phyloP scores from a whole-genome alignment of 2,113 vertebrate genomes.

The Etia nguti region DNA sequence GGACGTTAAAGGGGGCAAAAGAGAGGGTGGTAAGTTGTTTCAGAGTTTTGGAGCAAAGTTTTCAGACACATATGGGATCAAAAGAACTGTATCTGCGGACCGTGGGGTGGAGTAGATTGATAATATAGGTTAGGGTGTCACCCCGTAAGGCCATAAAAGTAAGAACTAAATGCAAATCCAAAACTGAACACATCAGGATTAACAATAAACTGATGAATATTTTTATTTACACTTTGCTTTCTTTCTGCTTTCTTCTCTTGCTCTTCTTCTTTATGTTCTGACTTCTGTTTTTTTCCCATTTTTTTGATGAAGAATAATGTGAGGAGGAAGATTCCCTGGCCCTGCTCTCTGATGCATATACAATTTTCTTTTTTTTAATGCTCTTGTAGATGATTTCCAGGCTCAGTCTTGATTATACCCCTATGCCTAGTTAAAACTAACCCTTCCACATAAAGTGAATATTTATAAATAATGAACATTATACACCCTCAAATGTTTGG shows the following conservation, averaged over 20 bases:
- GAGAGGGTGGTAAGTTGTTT: neutral
- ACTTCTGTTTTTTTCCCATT: neutral
- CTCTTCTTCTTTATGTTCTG: neutral
- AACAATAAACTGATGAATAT: neutral
- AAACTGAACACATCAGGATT: neutral
- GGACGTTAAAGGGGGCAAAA: neutral
- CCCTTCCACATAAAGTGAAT: neutral
- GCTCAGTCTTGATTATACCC: fast-evolving
- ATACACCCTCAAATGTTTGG: neutral
- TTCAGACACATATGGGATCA: neutral
- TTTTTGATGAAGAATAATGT: neutral
- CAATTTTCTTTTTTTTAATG: neutral
- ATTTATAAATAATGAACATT: neutral
- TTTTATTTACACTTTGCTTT: neutral
- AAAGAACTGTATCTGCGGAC: neutral
- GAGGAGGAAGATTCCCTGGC: neutral
- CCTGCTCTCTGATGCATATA: neutral
- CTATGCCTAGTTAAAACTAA: neutral
- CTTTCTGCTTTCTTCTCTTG: neutral
- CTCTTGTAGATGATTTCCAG: neutral
- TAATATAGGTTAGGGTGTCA: neutral
- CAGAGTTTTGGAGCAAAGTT: neutral
- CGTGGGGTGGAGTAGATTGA: fast-evolving
- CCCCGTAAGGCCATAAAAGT: neutral
- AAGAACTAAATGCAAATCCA: neutral